Evolutionary conservation across 2,888 invertebrate genomes (phyloP), one percentile per base, ranked within the genome.

Genomic region (Lasioglossum zephyrum): DNA sequence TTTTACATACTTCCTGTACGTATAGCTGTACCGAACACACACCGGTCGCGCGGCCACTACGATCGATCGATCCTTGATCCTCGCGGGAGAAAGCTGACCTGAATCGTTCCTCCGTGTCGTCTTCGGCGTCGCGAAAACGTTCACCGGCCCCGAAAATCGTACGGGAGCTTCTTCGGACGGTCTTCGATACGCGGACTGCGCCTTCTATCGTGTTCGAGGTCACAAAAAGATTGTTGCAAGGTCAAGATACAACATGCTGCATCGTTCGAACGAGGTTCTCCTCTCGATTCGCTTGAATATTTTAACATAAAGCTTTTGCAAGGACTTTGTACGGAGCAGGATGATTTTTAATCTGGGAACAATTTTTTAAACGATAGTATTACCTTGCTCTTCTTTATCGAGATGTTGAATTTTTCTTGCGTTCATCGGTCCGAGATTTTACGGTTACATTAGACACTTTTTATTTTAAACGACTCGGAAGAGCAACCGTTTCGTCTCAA

Each of bases 1-100:
- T 87, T 90, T 87, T 89, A 84, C 79, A 87, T 76, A 80, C 84
- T 69, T 69, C 73, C 74, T 66, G 22, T 73, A 76, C 22, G 76
- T 75, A 74, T 73, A 39, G 22, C 2, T 70, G 70, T 70, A 44
- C n/a, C 41, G 36, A 69, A 66, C 66, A 39, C 69, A 39, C 39
- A n/a, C 13, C 70, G 70, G 69, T 70, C 39, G 39, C 69, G 69
- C 39, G 41, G 39, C 13, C 39, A 70, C n/a, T 41, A 11, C 70
- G 70, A n/a, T 70, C 39, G n/a, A 41, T n/a, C n/a, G 41, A 70
- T 41, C 70, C 22, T 69, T 41, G 74, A 41, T 41, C 70, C 22
- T 69, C 49, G 74, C 47, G 80, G 72, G 70, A 74, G 80, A 69
- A 84, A 83, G 77, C 74, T 78, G 81, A 77, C 76, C 73, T 13